Conservation (phyloP, 1,140 invertebrate species). For the Drosophila lacteicornis region DNA sequence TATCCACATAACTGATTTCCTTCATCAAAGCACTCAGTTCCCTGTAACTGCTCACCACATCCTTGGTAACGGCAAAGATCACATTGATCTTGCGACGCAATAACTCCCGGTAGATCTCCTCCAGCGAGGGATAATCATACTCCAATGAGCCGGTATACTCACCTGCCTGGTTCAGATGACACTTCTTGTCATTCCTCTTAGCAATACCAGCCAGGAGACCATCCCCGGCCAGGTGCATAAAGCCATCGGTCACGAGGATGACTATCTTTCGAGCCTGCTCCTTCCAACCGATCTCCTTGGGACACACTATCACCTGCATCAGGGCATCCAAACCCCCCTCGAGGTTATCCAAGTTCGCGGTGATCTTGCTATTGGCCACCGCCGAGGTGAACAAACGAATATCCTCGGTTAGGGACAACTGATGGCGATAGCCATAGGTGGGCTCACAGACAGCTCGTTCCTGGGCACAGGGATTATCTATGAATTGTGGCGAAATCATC, state of each 20-base stretch:
- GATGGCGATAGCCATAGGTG: slow-evolving; percentile 90
- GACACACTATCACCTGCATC: slow-evolving; percentile 98
- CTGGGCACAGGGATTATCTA: slow-evolving; percentile 86
- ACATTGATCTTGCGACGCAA: slow-evolving; percentile 87
- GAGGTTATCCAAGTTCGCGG: slow-evolving; percentile 98
- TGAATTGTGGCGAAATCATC: slow-evolving; percentile 87
- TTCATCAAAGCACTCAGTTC: slow-evolving; percentile 86
- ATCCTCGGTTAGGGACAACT: slow-evolving; percentile 88
- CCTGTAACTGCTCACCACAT: slow-evolving; percentile 86
- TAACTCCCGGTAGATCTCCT: slow-evolving; percentile 87
- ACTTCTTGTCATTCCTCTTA: slow-evolving; percentile 86
- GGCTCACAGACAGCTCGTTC: slow-evolving; percentile 86
- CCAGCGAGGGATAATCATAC: slow-evolving; percentile 88
- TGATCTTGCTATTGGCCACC: slow-evolving; percentile 90
- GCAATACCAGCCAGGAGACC: slow-evolving; percentile 86
- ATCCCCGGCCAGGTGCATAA: slow-evolving; percentile 88
- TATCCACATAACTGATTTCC: slow-evolving; percentile 87
- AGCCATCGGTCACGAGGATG: slow-evolving; percentile 88
- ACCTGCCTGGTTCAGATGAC: slow-evolving; percentile 86
- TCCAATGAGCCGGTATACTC: slow-evolving; percentile 86
- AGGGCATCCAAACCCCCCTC: slow-evolving; percentile 99
- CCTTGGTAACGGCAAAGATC: slow-evolving; percentile 87
- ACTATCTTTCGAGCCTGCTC: slow-evolving; percentile 87
- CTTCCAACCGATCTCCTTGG: slow-evolving; percentile 88
- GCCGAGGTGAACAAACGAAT: slow-evolving; percentile 86